Evolutionary conservation across 2,888 invertebrate genomes (phyloP).

Genomic region (Lysandra bellargus): DNA sequence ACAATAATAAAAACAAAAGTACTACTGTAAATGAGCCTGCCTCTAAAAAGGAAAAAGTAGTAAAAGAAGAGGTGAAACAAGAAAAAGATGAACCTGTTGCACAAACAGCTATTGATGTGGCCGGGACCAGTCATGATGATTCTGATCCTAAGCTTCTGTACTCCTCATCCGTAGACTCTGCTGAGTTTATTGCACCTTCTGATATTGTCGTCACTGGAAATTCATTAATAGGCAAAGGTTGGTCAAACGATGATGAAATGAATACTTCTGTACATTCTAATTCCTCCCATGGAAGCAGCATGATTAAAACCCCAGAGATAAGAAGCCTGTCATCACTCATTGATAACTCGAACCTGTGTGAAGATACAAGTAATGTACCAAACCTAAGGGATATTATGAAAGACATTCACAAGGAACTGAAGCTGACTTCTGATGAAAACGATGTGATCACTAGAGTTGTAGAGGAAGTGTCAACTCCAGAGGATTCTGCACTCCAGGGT

Average conservation of each 20-base stretch:
- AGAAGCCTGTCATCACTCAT: constrained; percentile 72
- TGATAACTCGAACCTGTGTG: constrained; percentile 62
- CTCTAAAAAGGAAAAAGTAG: constrained; percentile 41
- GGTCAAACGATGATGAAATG: constrained; percentile 83
- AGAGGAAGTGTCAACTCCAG: constrained; percentile 54
- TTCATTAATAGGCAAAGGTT: constrained; percentile 82
- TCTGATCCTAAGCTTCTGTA: constrained; percentile 52
- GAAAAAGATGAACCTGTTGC: constrained; percentile 33
- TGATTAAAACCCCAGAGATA: constrained; percentile 74
- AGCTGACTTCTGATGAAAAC: constrained; percentile 60
- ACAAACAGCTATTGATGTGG: constrained; percentile 53
- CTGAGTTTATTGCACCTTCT: constrained; percentile 58
- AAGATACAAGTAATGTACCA: constrained; percentile 59
- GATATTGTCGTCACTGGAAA: constrained; percentile 79
- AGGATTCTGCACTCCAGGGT: constrained; percentile 68
- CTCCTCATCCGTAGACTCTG: constrained; percentile 60
- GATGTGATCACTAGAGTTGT: constrained; percentile 53
- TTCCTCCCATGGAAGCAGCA: constrained; percentile 75
- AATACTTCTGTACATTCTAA: constrained; percentile 74
- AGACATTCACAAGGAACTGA: constrained; percentile 69
- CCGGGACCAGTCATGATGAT: constrained; percentile 59
- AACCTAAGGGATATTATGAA: constrained; percentile 83
- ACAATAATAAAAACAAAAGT: constrained; percentile 34
- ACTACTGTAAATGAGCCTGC: constrained; percentile 19
- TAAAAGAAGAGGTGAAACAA: constrained; percentile 35